These are phyloP conservation scores for Baryphthengus martii DNA, from an alignment of 2,113 vertebrate genomes.

Conservation along the genomic window DNA sequence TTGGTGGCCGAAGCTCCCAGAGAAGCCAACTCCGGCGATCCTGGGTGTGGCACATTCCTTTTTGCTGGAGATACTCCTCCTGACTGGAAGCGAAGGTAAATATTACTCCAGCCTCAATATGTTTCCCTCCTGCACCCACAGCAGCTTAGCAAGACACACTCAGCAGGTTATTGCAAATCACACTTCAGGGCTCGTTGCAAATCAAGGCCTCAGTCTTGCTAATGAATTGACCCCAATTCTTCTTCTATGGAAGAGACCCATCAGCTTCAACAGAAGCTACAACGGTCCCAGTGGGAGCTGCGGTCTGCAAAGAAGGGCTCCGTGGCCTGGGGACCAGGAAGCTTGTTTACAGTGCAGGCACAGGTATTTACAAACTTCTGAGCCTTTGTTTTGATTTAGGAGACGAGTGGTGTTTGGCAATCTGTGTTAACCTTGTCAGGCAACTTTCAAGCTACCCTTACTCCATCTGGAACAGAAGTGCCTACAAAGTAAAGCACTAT, in stretches of 20 bases:
- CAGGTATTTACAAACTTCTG: background rate
- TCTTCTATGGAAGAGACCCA: background rate
- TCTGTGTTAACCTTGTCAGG: background rate
- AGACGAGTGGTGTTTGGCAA: background rate
- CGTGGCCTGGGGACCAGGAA: background rate
- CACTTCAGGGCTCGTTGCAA: background rate
- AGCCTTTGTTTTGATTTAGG: background rate
- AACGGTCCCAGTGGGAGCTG: background rate
- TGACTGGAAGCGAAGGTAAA: constrained; percentile 28
- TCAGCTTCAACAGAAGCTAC: background rate
- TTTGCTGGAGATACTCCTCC: constrained; percentile 14
- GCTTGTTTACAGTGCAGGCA: background rate
- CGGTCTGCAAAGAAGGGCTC: background rate
- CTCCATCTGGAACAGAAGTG: background rate
- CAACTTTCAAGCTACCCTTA: background rate
- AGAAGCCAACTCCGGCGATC: background rate
- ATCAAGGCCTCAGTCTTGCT: background rate
- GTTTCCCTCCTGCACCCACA: background rate
- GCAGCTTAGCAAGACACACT: background rate
- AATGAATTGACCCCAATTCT: background rate
- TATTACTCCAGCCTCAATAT: background rate
- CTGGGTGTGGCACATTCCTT: constrained; percentile 52
- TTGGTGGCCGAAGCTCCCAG: background rate
- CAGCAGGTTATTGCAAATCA: background rate
- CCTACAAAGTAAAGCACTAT: background rate